These are phyloP conservation scores for Heliocidaris tuberculata DNA, from an alignment of 35 echinoderm and acorn worm genomes.

Conservation along the genomic window DNA sequence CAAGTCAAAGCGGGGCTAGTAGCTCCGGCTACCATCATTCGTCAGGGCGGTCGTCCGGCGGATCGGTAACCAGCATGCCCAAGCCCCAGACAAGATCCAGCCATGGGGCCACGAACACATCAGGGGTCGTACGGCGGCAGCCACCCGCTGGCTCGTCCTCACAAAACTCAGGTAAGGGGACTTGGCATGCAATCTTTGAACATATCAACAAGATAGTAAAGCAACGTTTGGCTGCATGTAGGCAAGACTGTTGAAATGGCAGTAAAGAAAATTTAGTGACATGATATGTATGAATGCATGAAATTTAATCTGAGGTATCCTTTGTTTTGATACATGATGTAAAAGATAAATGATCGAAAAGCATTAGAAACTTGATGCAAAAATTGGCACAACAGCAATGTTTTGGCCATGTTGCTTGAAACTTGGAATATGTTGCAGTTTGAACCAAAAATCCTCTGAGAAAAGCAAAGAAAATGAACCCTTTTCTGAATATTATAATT, in stretches of 20 bases:
- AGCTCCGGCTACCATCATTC: conserved; percentile 25
- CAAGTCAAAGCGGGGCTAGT: neutral
- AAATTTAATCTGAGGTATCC: neutral
- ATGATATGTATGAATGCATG: neutral
- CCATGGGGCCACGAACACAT: conserved; percentile 10
- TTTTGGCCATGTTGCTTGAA: too few species aligned
- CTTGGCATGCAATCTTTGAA: neutral
- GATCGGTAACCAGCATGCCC: conserved; percentile 12
- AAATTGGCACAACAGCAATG: too few species aligned
- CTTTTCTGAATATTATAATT: too few species aligned
- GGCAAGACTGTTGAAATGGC: neutral
- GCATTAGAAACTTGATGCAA: too few species aligned
- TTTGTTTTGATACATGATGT: neutral
- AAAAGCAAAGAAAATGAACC: too few species aligned
- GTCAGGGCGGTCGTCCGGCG: neutral
- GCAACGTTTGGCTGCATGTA: neutral
- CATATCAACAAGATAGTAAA: neutral
- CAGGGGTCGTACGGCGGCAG: conserved; percentile 27
- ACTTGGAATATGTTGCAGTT: too few species aligned
- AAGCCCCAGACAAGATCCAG: conserved; percentile 13
- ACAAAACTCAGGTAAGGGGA: conserved; percentile 35
- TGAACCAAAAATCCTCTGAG: too few species aligned
- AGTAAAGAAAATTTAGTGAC: neutral
- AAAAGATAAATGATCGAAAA: neutral
- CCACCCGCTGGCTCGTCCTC: conserved; percentile 22